A percentile compares a stretch with the other conserved stretches of the same genome.
phyloP scores from a whole-genome alignment of 2,797 vertebrate genomes.

The Myripristis murdjan region DNA sequence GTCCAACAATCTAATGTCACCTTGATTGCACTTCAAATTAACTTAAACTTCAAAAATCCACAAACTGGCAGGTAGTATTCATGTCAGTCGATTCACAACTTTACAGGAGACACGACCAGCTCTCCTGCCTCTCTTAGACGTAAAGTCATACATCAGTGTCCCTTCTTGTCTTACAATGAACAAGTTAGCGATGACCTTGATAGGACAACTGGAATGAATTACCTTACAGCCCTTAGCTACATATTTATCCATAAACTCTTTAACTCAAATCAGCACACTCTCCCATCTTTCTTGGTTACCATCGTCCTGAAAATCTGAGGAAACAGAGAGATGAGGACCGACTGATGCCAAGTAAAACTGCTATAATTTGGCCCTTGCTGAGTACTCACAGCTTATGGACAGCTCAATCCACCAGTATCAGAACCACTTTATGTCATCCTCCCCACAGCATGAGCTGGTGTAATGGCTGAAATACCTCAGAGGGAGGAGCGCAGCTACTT shows the following conservation, averaged over 20 bases:
- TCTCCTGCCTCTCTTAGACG: no score
- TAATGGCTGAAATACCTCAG: conserved; percentile 33
- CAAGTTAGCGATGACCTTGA: not conserved
- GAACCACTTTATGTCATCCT: conserved; percentile 35
- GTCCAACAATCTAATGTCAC: not conserved
- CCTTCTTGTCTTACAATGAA: not conserved
- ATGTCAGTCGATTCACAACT: no score
- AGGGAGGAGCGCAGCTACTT: conserved; percentile 27
- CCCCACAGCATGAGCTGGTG: conserved; percentile 10
- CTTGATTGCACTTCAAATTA: not conserved
- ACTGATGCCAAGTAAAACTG: conserved; percentile 31
- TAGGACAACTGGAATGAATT: not conserved
- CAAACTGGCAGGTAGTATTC: conserved; percentile 7
- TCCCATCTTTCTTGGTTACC: conserved; percentile 19
- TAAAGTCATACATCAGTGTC: no score
- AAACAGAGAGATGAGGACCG: conserved; percentile 24
- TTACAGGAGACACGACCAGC: no score
- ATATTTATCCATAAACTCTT: conserved; percentile 15
- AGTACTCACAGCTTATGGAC: not conserved
- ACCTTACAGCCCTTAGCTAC: conserved; percentile 10
- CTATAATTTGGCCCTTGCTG: conserved; percentile 5
- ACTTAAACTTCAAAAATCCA: conserved; percentile 7
- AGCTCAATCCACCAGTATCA: conserved; percentile 29
- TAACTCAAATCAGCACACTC: conserved; percentile 16
- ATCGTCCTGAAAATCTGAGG: conserved; percentile 7